These are phyloP conservation scores for Erpobdella octoculata DNA, from an alignment of 2,888 invertebrate genomes.

Conservation along the genomic window DNA sequence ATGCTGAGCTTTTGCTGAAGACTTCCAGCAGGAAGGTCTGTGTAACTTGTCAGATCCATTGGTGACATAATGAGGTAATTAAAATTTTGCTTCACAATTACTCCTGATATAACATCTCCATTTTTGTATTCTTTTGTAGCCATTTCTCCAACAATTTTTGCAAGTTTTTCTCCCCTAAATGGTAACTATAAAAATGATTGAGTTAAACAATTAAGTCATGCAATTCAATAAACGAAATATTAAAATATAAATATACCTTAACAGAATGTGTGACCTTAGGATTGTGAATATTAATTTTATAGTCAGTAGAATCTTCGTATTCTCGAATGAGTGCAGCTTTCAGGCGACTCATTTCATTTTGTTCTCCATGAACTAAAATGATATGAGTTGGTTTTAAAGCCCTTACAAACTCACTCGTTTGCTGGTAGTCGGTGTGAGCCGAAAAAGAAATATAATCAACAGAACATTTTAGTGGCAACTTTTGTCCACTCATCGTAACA, in stretches of 20 bases:
- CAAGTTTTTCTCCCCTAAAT: conserved; percentile 94
- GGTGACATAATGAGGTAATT: conserved; percentile 91
- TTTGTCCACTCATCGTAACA: conserved; percentile 86
- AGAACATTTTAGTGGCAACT: conserved; percentile 88
- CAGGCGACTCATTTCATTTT: conserved; percentile 94
- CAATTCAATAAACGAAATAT: background rate
- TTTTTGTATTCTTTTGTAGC: conserved; percentile 74
- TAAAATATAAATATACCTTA: conserved; percentile 50
- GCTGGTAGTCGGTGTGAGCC: conserved; percentile 94
- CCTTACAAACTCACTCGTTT: conserved; percentile 92
- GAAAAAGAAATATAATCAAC: conserved; percentile 99
- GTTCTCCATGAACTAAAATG: conserved; percentile 92
- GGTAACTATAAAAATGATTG: conserved; percentile 53
- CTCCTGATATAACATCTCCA: conserved; percentile 74
- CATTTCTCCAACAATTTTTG: conserved; percentile 86
- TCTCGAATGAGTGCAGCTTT: conserved; percentile 88
- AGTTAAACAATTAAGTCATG: background rate
- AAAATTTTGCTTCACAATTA: conserved; percentile 91
- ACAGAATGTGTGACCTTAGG: conserved; percentile 90
- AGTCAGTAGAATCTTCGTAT: conserved; percentile 73
- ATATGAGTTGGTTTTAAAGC: conserved; percentile 89
- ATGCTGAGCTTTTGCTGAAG: conserved; percentile 86
- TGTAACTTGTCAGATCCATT: conserved; percentile 84
- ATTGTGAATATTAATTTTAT: conserved; percentile 82
- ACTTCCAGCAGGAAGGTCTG: conserved; percentile 85